Base-by-base conservation (phyloP, 2,797 vertebrate species). In the Pipistrellus pygmaeus region DNA sequence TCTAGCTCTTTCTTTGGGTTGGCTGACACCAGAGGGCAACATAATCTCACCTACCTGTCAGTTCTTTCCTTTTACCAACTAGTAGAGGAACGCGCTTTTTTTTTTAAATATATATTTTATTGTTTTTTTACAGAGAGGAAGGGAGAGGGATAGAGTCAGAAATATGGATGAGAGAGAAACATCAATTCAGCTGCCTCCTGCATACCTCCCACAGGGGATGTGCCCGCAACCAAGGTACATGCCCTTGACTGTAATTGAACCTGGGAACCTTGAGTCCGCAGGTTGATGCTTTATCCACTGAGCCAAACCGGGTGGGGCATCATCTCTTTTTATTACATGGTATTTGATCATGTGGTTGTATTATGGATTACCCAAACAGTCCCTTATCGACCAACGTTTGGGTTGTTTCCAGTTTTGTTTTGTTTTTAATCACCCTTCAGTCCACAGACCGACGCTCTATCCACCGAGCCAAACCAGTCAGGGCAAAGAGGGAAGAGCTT, bases 21-120 rank as follows among this genome's bases (percentile, higher is more conserved):
- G 85, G 89, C 77, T 75, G 86, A 94, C 91, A 95, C 72, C 95
- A 95, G 95, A 95, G 94, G 84, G 89, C 97, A 96, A 95, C 73
- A 9, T 73, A 69, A 69, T 89, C 62, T 81, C 51, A 73, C 64
- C 75, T 71, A 14, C 86, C 51, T 75, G 66, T 73, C 64, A 93
- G 27, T 76, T 92, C 72, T 95, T 41, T 46, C 41, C 15, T 88
- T 57, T 53, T 32, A 60, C 83, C 77, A 73, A 66, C 85, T 76
- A 73, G 85, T 83, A 93, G 93, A 95, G 90, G 85, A 94, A 44
- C 8, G 10, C 8, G 44, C 44, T 44, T 44, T 44, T 44, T 44
- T 44, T 38, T 38, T 38, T 41, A 4, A 44, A 44, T 44, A 44
- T 44, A 2, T 44, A 44, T 44, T 11, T 44, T 9, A 9, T 44